These are phyloP conservation scores for Porites lobata DNA, from an alignment of 92 coral and sea anemone genomes.

Conservation along the genomic window DNA sequence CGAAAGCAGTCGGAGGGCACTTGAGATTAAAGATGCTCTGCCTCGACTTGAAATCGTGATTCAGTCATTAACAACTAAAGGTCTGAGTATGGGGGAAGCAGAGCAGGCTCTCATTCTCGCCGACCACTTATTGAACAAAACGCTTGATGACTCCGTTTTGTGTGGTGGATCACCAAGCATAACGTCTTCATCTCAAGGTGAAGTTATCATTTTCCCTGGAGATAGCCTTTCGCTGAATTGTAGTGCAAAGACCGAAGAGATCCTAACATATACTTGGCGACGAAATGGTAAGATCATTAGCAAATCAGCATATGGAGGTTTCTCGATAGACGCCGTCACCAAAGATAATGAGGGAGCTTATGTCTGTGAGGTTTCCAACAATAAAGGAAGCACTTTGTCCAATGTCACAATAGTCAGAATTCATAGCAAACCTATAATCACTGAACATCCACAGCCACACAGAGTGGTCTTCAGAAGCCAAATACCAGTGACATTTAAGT, in stretches of 20 bases:
- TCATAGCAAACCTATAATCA: slow-evolving; percentile 62
- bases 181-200: slow-evolving; percentile 21
- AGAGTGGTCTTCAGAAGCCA: slow-evolving; percentile 28
- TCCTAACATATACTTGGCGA: slow-evolving; percentile 65
- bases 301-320: slow-evolving; percentile 49
- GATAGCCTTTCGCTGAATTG: slow-evolving; percentile 39
- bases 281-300: slow-evolving; percentile 43
- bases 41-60: slow-evolving; percentile 20
- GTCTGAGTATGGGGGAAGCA: slow-evolving; percentile 35
- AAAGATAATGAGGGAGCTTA: slow-evolving; percentile 59
- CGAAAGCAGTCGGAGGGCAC: slow-evolving; percentile 57
- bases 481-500: slow-evolving; percentile 42
- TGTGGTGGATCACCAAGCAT: slow-evolving; percentile 70
- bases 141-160: slow-evolving; percentile 63
- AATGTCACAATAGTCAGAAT: slow-evolving; percentile 65
- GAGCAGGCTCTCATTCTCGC: slow-evolving; percentile 12
- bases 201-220: slow-evolving; percentile 43
- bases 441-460: slow-evolving; percentile 57
- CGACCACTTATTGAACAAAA: slow-evolving; percentile 30
- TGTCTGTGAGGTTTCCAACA: slow-evolving; percentile 68
- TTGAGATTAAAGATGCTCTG: slow-evolving; percentile 45
- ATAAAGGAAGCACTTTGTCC: slow-evolving; percentile 58
- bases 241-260: slow-evolving; percentile 51
- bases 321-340: slow-evolving; percentile 37
- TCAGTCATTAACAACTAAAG: slow-evolving; percentile 26